Evolutionary conservation across 2,888 invertebrate genomes (phyloP).

Genomic region (Heliconius hortense): DNA sequence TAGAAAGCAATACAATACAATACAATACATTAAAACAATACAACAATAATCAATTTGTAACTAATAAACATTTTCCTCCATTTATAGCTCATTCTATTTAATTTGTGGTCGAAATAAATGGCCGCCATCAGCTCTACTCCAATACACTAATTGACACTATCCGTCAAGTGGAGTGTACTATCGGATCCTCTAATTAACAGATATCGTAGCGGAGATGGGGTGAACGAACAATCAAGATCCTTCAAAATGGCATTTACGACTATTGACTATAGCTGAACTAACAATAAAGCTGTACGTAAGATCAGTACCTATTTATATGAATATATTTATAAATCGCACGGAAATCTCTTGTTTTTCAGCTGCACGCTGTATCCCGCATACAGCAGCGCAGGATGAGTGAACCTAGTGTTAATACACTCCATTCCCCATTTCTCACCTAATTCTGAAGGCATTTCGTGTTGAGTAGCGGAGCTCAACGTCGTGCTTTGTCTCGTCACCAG

Average conservation of each 20-base stretch:
- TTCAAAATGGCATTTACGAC: constrained; percentile 45
- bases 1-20: neutral
- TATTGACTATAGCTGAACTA: constrained; percentile 27
- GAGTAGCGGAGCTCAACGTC: no score
- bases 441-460: no score
- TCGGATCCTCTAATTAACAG: constrained; percentile 68
- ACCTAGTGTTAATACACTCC: no score
- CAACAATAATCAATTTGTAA: constrained; percentile 6
- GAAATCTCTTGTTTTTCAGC: no score
- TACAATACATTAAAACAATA: neutral
- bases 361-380: no score
- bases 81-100: constrained; percentile 58
- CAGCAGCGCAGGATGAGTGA: no score
- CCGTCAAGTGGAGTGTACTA: constrained; percentile 60
- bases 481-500: no score
- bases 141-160: constrained; percentile 68
- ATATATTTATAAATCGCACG: no score
- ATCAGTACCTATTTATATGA: no score
- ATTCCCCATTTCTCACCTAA: no score
- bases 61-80: constrained; percentile 45
- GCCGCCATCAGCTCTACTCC: constrained; percentile 47
- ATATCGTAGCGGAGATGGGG: constrained; percentile 54
- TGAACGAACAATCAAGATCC: constrained; percentile 58
- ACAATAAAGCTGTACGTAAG: constrained; percentile 17
- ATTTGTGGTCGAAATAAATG: constrained; percentile 62